phyloP scores from a whole-genome alignment of 2,113 vertebrate genomes.

The Acanthochromis polyacanthus region DNA sequence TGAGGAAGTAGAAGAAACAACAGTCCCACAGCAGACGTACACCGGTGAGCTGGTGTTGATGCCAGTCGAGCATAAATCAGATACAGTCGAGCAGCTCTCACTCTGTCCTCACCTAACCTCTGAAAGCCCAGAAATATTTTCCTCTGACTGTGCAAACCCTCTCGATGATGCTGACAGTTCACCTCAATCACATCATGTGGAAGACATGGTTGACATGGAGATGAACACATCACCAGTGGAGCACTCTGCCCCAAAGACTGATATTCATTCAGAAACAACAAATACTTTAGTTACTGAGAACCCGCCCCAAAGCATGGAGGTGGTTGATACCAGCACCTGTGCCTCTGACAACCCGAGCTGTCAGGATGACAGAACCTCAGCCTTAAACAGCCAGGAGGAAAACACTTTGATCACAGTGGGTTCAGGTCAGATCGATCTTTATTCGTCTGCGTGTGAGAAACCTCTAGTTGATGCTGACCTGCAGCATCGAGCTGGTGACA shows the following conservation, averaged over 20 bases:
- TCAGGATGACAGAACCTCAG: too few species aligned
- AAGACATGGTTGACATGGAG: not conserved
- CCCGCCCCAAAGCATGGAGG: rapidly evolving
- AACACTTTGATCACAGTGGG: too few species aligned
- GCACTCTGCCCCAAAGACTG: rapidly evolving
- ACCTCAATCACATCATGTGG: not conserved
- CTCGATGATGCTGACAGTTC: not conserved
- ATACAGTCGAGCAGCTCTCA: not conserved
- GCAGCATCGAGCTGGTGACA: not conserved
- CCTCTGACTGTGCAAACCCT: not conserved
- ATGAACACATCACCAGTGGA: not conserved
- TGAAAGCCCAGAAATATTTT: not conserved
- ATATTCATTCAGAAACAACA: not conserved
- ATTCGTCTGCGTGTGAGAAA: not conserved
- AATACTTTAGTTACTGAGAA: not conserved
- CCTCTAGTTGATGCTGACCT: not conserved
- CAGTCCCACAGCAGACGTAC: not conserved
- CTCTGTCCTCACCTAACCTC: not conserved
- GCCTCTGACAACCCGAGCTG: not conserved
- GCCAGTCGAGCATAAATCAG: not conserved
- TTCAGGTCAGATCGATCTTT: not conserved
- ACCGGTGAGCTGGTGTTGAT: not conserved
- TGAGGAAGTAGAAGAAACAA: slow-evolving; percentile 1
- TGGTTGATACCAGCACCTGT: not conserved
- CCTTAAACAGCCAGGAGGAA: too few species aligned